Conservation (phyloP, 2,888 invertebrate genomes). For the Sinopyrophorus schimmeli region DNA sequence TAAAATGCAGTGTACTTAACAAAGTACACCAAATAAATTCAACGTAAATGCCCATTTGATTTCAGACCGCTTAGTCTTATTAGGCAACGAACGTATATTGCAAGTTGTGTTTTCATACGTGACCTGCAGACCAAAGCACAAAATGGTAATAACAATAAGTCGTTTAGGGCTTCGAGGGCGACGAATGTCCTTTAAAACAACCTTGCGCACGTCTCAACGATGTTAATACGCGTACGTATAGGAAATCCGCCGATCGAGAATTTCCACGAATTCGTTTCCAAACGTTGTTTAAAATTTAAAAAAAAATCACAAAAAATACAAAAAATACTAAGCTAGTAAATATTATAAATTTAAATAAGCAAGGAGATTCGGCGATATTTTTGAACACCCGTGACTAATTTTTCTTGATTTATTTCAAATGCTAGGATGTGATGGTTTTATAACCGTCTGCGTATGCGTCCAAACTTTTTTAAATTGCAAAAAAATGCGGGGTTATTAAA, state of each 20-base stretch:
- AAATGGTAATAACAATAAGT: constrained; percentile 20
- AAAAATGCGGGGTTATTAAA: constrained; percentile 9
- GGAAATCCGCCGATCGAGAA: constrained; percentile 13
- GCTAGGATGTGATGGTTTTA: constrained; percentile 21
- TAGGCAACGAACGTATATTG: constrained; percentile 31
- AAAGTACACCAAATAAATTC: constrained; percentile 15
- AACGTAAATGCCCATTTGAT: constrained; percentile 18
- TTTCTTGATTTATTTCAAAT: constrained; percentile 37
- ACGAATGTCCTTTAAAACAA: constrained; percentile 33
- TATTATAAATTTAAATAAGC: constrained; percentile 40
- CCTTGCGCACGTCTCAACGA: constrained; percentile 17
- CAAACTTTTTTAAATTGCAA: constrained; percentile 17
- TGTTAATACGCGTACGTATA: constrained; percentile 11
- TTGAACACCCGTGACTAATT: constrained; percentile 38
- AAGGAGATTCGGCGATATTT: constrained; percentile 40
- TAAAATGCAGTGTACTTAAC: constrained; percentile 18
- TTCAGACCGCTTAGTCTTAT: constrained; percentile 26
- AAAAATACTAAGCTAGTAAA: constrained; percentile 21
- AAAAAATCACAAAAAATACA: constrained; percentile 4
- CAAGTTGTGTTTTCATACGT: constrained; percentile 33
- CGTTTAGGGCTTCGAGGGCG: constrained; percentile 33
- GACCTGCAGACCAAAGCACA: constrained; percentile 28
- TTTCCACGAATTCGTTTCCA: constrained; percentile 7
- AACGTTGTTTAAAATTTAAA: constrained; percentile 7
- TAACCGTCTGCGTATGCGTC: constrained; percentile 27